These are phyloP conservation scores for Trilocha varians DNA, from an alignment of 2,888 invertebrate species.

Conservation along the genomic window DNA sequence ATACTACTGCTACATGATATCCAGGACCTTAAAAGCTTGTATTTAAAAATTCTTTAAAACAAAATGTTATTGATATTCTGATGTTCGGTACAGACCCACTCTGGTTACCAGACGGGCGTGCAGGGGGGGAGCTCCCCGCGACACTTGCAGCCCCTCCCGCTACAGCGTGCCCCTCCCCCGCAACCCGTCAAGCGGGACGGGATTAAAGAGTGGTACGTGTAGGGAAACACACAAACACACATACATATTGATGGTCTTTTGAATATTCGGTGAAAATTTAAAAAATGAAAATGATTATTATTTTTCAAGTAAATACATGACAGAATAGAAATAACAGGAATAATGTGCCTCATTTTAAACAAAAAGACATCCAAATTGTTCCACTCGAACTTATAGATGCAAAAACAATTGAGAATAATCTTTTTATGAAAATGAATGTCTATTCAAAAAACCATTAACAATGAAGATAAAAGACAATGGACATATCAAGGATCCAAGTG, in stretches of 20 bases:
- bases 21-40: too few relatives aligned
- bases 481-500: constrained; percentile 37
- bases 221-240: constrained; percentile 24
- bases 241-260: not conserved
- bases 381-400: too few relatives aligned
- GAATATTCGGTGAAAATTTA: not conserved
- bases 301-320: too few relatives aligned
- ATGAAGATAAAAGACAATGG: not conserved
- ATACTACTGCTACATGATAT: too few relatives aligned
- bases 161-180: constrained; percentile 48
- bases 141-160: constrained; percentile 61
- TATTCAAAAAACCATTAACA: not conserved
- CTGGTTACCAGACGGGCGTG: constrained; percentile 60
- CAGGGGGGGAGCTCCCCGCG: constrained; percentile 63
- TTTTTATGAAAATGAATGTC: not conserved
- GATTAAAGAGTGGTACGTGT: constrained; percentile 98
- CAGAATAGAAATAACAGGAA: too few relatives aligned
- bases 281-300: too few relatives aligned
- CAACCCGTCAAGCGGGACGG: constrained; percentile 84
- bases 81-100: constrained; percentile 53
- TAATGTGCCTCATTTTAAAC: too few relatives aligned
- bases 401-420: too few relatives aligned
- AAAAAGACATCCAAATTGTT: too few relatives aligned
- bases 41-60: not conserved
- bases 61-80: not conserved